phyloP scores from a whole-genome alignment of 2,888 invertebrate genomes.

The Prosapia bicincta region DNA sequence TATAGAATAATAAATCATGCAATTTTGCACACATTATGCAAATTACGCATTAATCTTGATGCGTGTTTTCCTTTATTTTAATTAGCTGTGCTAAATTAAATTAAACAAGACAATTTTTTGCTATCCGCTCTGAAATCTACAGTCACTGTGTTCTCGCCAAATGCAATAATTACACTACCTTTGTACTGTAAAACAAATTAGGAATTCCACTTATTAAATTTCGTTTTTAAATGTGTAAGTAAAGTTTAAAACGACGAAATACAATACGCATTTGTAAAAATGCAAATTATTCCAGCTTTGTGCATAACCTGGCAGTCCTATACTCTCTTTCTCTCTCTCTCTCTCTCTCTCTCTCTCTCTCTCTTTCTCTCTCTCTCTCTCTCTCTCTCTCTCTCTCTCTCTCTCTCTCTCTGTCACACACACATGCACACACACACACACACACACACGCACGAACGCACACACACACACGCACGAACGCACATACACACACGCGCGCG shows the following conservation, averaged over 20 bases:
- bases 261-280: not conserved
- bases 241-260: not conserved
- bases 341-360: not conserved
- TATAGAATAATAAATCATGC: not conserved
- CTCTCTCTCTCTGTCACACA: not conserved
- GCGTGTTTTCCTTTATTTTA: not conserved
- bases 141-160: not conserved
- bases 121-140: not conserved
- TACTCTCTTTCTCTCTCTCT: constrained; percentile 34
- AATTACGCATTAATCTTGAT: not conserved
- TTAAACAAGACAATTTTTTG: not conserved
- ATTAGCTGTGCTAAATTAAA: not conserved
- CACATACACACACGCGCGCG: not conserved
- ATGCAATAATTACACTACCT: not conserved
- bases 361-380: not conserved
- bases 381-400: not conserved
- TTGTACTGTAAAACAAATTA: not conserved
- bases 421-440: not conserved
- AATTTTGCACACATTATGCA: not conserved
- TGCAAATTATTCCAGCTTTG: too few relatives aligned
- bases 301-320: too few relatives aligned
- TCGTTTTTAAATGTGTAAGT: not conserved
- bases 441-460: not conserved
- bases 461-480: too few relatives aligned
- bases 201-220: not conserved